Base-by-base conservation (phyloP, 35 echinoderm and acorn worm species). In the Diadema setosum region DNA sequence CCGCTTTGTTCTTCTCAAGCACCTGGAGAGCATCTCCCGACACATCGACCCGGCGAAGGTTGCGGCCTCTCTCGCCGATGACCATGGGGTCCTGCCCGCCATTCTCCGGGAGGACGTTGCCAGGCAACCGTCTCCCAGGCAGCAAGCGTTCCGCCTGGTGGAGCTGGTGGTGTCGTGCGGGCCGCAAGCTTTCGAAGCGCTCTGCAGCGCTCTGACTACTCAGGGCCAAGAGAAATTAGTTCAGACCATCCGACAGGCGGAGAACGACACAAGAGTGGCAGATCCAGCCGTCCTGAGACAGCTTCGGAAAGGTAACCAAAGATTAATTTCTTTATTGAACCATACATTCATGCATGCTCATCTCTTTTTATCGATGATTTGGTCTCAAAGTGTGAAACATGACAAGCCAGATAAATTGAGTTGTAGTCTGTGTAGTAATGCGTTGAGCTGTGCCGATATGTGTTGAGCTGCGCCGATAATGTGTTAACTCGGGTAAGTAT, bases 51-150 rank as follows among this genome's bases (percentile, higher is more conserved):
- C 73, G 73, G 9, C 27, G 30, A 36, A 78, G 1, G 24, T 78
- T 11, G 73, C 73, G 15, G 37, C 21, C 18, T 42, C 73, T 5
- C 73, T 78, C 15, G 33, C 73, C 11, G 44, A 44, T 41, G 35
- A 44, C 37, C 63, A 67, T 14, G 11, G 36, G 33, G 73, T 44
- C 12, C 73, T 78, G 39, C 73, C 73, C 9, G 37, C 37, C 73
- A 42, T 78, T 78, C 37, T 78, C 3, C 73, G 39, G 73, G 37
- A 78, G 40, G 73, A 78, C 40, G 73, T 78, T 78, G 73, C 73
- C 35, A 18, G 40, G 40, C 73, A 78, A 78, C 73, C 73, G 73
- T 78, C 73, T 39, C 73, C 73, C 11, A 36, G 73, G 73, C 29
- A 78, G 40, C 73, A 44, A 24, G 73, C 73, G 73, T 42, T 24